Conservation (phyloP, 2,113 vertebrate species). For the Hucho hucho region DNA sequence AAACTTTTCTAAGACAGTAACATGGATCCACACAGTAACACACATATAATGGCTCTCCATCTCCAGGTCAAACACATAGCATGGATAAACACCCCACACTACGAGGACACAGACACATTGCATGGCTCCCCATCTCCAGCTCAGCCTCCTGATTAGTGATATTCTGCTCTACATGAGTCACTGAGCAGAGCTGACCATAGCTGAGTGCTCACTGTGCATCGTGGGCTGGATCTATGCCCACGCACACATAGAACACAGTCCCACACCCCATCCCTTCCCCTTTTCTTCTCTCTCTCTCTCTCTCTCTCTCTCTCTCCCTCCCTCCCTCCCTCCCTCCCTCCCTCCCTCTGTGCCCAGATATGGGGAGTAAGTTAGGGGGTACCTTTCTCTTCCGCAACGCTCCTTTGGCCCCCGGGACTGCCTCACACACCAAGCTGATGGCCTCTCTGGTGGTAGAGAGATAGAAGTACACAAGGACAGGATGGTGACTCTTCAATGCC, state of each 20-base stretch:
- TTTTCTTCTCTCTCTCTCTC: conserved; percentile 41
- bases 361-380: conserved; percentile 40
- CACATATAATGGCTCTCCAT: too few species aligned
- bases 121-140: conserved; percentile 27
- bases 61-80: too few species aligned
- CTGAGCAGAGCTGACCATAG: conserved; percentile 47
- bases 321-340: conserved; percentile 5
- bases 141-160: conserved; percentile 69
- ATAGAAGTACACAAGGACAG: not conserved
- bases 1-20: too few species aligned
- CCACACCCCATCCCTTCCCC: conserved; percentile 40
- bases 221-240: conserved; percentile 71
- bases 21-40: too few species aligned
- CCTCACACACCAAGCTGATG: conserved; percentile 95
- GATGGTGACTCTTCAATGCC: not conserved
- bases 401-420: conserved; percentile 91
- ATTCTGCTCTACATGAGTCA: conserved; percentile 78
- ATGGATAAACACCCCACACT: too few species aligned
- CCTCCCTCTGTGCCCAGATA: not conserved
- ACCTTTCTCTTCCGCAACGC: conserved; percentile 96
- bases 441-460: conserved; percentile 81
- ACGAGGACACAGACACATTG: too few species aligned
- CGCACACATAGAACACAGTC: conserved; percentile 55
- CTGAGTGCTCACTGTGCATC: conserved; percentile 70
- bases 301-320: conserved; percentile 23